Percentiles rank a stretch among this genome's conserved stretches.
These are phyloP conservation scores for Venturia canescens DNA, from an alignment of 1,140 invertebrate species.

Conservation along the genomic window DNA sequence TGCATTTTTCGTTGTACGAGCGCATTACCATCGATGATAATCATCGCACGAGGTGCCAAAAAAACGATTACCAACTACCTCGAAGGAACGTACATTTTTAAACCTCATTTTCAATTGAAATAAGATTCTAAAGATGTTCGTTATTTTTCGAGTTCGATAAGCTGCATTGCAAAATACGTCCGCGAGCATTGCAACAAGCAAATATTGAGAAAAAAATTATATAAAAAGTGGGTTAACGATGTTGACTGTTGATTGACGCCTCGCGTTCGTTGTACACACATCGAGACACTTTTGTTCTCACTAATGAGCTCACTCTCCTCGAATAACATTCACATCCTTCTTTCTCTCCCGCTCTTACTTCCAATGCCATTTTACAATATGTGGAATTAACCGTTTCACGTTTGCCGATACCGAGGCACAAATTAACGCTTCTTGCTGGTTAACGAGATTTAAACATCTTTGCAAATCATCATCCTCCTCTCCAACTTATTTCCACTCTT, in stretches of 20 bases:
- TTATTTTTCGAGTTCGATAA: too few relatives aligned
- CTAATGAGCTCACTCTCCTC: constrained; percentile 9
- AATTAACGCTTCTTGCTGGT: neutral
- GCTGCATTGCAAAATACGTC: neutral
- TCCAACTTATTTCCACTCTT: too few relatives aligned
- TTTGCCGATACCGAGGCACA: neutral
- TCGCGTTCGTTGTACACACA: neutral
- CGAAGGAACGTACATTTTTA: too few relatives aligned
- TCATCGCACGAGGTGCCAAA: too few relatives aligned
- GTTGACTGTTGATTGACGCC: constrained; percentile 2
- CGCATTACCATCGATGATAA: too few relatives aligned
- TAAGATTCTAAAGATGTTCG: too few relatives aligned
- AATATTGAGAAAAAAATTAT: constrained; percentile 15
- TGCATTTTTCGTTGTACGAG: too few relatives aligned
- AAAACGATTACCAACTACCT: too few relatives aligned
- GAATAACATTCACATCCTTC: neutral
- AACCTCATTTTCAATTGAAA: too few relatives aligned
- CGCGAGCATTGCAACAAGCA: neutral
- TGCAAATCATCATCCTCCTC: neutral
- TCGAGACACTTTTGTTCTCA: constrained; percentile 21
- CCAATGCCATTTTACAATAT: neutral
- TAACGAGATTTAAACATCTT: neutral
- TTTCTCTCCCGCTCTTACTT: neutral
- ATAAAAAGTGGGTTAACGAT: constrained; percentile 30
- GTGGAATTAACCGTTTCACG: neutral